phyloP scores from a whole-genome alignment of 2,113 vertebrate genomes.

The Vulpes vulpes region DNA sequence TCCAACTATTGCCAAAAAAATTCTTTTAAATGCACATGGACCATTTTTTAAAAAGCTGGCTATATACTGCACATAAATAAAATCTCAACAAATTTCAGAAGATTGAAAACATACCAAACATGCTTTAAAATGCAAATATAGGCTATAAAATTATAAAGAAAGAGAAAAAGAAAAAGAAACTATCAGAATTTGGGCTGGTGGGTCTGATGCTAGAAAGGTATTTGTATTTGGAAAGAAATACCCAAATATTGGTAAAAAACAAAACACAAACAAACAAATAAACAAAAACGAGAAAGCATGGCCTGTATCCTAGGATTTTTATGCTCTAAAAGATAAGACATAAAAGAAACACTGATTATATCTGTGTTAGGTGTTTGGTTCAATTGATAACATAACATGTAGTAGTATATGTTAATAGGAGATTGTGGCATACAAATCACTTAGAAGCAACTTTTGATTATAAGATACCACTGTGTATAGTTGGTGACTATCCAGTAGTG shows the following conservation, averaged over 20 bases:
- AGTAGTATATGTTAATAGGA: neutral
- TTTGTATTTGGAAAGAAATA: neutral
- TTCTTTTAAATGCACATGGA: neutral
- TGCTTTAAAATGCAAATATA: neutral
- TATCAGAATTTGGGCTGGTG: neutral
- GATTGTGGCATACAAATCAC: neutral
- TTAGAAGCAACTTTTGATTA: neutral
- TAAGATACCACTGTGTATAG: neutral
- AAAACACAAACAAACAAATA: neutral
- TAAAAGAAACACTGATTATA: neutral
- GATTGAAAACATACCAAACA: neutral
- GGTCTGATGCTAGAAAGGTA: rapidly evolving
- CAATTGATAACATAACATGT: neutral
- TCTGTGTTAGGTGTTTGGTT: neutral
- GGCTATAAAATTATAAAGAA: neutral
- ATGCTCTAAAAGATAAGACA: neutral
- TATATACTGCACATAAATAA: neutral
- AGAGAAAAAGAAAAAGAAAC: neutral
- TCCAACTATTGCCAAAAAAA: neutral
- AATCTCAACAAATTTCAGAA: neutral
- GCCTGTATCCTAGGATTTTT: neutral
- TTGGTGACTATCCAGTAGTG: neutral
- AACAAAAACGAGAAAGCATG: neutral
- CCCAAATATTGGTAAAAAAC: neutral
- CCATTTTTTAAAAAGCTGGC: neutral